Conservation (phyloP, 2,888 invertebrate genomes). For the Lamellibrachia satsuma region DNA sequence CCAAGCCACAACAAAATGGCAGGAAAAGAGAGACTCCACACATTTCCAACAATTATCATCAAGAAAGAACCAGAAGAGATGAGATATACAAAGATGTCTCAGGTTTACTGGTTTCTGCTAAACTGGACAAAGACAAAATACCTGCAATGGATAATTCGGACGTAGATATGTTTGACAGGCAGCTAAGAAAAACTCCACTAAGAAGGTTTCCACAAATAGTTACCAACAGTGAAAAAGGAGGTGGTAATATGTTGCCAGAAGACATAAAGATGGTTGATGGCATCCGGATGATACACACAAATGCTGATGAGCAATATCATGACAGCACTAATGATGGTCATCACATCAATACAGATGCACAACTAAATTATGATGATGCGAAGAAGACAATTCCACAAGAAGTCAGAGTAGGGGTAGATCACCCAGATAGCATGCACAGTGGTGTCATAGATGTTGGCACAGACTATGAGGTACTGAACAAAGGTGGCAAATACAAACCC, state of each 20-base stretch:
- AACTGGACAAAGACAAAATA: not conserved
- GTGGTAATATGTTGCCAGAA: not conserved
- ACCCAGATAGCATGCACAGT: not conserved
- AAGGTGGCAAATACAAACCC: not conserved
- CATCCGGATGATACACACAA: not conserved
- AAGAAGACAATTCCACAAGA: not conserved
- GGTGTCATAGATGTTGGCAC: not conserved
- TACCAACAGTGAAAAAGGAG: not conserved
- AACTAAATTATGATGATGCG: not conserved
- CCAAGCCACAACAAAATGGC: not conserved
- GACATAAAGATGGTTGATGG: not conserved
- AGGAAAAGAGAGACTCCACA: not conserved
- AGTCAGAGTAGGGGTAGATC: not conserved
- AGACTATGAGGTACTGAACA: not conserved
- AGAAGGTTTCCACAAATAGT: not conserved
- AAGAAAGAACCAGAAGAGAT: not conserved
- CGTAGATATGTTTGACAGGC: not conserved
- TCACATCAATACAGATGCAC: not conserved
- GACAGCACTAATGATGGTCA: not conserved
- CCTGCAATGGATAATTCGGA: not conserved
- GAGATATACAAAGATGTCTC: not conserved
- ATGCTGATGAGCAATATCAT: not conserved
- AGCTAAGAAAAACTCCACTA: not conserved
- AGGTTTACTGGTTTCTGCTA: not conserved
- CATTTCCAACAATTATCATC: not conserved